These are phyloP conservation scores for Asobara japonica DNA, from an alignment of 1,140 invertebrate genomes.

Conservation along the genomic window DNA sequence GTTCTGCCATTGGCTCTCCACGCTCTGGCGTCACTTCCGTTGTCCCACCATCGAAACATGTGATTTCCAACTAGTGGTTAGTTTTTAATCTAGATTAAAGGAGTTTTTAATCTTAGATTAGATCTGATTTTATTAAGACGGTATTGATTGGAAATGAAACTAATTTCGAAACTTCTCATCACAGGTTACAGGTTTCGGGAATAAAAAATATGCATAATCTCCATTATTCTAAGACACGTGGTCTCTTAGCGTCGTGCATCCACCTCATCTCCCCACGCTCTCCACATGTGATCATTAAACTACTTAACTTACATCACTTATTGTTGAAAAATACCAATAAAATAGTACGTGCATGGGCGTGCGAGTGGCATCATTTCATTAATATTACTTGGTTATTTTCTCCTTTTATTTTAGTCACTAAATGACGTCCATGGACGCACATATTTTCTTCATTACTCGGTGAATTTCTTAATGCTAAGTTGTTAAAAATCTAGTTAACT, in stretches of 20 bases:
- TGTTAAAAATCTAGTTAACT: constrained; percentile 45
- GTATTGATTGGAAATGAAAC: too few relatives aligned
- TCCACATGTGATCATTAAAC: neutral
- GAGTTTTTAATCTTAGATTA: too few relatives aligned
- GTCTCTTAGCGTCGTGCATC: too few relatives aligned
- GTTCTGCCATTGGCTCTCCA: too few relatives aligned
- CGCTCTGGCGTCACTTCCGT: too few relatives aligned
- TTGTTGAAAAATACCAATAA: constrained; percentile 17
- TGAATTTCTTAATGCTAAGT: constrained; percentile 5
- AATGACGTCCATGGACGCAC: neutral
- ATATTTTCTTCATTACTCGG: constrained; percentile 1
- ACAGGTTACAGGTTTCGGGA: too few relatives aligned
- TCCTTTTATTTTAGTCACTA: neutral
- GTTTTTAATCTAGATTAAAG: too few relatives aligned
- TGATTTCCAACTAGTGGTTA: too few relatives aligned
- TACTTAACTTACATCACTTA: neutral
- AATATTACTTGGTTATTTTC: neutral
- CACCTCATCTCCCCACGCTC: neutral
- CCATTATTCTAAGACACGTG: too few relatives aligned
- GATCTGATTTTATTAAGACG: too few relatives aligned
- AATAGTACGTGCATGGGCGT: constrained; percentile 18
- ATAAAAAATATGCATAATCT: neutral
- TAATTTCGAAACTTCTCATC: too few relatives aligned
- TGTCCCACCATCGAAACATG: too few relatives aligned
- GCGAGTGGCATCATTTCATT: neutral